phyloP scores from a whole-genome alignment of 2,888 invertebrate species.

The Sicus ferrugineus region DNA sequence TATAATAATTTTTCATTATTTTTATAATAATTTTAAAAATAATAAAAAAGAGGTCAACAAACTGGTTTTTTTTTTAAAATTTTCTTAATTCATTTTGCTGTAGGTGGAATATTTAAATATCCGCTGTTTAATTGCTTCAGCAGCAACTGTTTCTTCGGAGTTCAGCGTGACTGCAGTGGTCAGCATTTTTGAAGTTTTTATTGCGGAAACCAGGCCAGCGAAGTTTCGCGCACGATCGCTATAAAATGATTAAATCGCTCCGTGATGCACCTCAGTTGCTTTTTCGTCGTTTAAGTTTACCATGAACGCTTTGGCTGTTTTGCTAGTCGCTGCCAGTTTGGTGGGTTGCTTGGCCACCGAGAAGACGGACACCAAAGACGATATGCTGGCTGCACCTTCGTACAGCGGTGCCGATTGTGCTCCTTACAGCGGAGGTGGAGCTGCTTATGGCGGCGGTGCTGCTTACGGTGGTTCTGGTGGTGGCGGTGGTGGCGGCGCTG shows the following conservation, averaged over 20 bases:
- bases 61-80: too few relatives aligned
- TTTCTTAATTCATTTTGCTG: neutral
- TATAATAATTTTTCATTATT: too few relatives aligned
- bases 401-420: neutral
- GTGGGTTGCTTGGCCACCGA: constrained; percentile 11
- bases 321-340: constrained; percentile 5
- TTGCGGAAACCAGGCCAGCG: neutral
- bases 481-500: constrained; percentile 42
- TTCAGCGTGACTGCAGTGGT: neutral
- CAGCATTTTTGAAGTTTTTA: neutral
- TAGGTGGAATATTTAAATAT: neutral
- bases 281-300: neutral
- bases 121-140: neutral
- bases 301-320: constrained; percentile 10
- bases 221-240: neutral
- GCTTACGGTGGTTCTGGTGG: neutral
- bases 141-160: neutral
- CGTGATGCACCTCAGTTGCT: constrained; percentile 4
- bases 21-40: too few relatives aligned
- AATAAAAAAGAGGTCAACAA: too few relatives aligned
- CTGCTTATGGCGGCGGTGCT: neutral
- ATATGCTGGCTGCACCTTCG: neutral
- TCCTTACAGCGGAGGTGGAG: neutral
- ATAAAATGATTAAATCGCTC: constrained; percentile 14
- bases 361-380: constrained; percentile 11